Evolutionary conservation across 1,140 invertebrate genomes (phyloP).

Genomic region (Tetramorium parvispinum): DNA sequence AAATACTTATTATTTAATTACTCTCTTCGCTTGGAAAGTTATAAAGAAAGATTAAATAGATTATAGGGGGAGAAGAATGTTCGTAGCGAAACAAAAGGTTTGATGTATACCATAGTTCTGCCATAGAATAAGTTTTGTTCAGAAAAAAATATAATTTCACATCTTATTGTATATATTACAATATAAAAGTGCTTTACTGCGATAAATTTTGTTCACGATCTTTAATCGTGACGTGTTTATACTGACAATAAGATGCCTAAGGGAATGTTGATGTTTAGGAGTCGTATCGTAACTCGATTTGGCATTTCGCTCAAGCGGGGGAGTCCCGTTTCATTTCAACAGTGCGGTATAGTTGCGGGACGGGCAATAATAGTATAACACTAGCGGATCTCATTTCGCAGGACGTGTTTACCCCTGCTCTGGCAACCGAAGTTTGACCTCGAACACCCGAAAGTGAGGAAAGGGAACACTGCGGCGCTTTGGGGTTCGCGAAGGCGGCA

Average conservation of each 20-base stretch:
- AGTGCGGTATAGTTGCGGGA: constrained; percentile 3
- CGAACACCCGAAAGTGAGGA: constrained; percentile 59
- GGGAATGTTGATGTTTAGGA: background rate
- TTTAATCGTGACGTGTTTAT: background rate
- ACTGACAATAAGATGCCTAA: background rate
- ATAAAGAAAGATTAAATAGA: constrained; percentile 36
- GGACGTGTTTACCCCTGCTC: constrained; percentile 46
- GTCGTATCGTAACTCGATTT: background rate
- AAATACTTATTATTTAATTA: constrained; percentile 71
- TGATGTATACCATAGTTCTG: background rate
- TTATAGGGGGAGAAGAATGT: background rate
- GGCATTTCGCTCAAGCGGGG: background rate
- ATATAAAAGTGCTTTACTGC: background rate
- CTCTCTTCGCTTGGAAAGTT: constrained; percentile 27
- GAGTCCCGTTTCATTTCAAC: constrained; percentile 29
- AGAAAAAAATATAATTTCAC: background rate
- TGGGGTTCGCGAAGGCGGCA: constrained; percentile 67
- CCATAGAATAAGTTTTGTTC: background rate
- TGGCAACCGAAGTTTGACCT: constrained; percentile 70
- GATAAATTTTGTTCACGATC: background rate
- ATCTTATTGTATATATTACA: background rate
- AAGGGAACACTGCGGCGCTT: constrained; percentile 46
- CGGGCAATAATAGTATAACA: constrained; percentile 71
- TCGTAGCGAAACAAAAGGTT: background rate
- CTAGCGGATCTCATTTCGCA: constrained; percentile 70